Percentiles rank a stretch among this genome's conserved stretches.
Conservation (phyloP, 2,797 vertebrate species). For the Aphelocoma californica region DNA sequence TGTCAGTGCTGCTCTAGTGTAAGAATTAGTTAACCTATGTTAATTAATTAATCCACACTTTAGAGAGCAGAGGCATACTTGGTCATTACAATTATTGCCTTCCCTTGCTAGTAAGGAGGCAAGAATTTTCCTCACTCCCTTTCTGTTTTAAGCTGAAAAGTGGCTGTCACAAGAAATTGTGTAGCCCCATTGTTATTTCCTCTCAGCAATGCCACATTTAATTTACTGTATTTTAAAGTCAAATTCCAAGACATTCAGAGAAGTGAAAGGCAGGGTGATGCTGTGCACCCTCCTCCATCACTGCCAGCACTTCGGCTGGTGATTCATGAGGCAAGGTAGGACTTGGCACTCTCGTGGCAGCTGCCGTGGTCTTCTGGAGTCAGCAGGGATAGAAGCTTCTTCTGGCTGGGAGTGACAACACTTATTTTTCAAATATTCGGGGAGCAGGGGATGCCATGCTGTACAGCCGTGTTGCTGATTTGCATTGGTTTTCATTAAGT, state of each 20-base stretch:
- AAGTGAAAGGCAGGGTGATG: slow-evolving; percentile 3
- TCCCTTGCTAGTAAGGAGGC: background rate
- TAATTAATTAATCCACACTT: slow-evolving; percentile 49
- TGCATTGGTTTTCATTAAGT: background rate
- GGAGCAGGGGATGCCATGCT: background rate
- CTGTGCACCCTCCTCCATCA: slow-evolving; percentile 22
- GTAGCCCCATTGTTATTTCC: slow-evolving; percentile 37
- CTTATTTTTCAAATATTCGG: background rate
- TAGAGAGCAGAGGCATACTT: background rate
- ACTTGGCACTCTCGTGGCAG: background rate
- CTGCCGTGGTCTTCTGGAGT: background rate
- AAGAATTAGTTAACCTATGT: slow-evolving; percentile 42
- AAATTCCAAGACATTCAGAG: slow-evolving; percentile 50
- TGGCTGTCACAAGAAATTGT: background rate
- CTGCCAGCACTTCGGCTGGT: background rate
- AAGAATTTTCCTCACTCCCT: background rate
- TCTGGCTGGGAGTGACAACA: background rate
- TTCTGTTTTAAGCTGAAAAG: slow-evolving; percentile 24
- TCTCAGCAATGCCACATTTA: slow-evolving; percentile 52
- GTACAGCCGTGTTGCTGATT: background rate
- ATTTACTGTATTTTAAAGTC: slow-evolving; percentile 56
- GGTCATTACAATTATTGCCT: background rate
- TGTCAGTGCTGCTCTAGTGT: background rate
- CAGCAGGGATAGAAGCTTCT: background rate
- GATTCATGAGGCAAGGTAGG: slow-evolving; percentile 19